These are phyloP conservation scores for Pseudorhombus dupliciocellatus DNA, from an alignment of 2,113 vertebrate genomes.

Conservation along the genomic window DNA sequence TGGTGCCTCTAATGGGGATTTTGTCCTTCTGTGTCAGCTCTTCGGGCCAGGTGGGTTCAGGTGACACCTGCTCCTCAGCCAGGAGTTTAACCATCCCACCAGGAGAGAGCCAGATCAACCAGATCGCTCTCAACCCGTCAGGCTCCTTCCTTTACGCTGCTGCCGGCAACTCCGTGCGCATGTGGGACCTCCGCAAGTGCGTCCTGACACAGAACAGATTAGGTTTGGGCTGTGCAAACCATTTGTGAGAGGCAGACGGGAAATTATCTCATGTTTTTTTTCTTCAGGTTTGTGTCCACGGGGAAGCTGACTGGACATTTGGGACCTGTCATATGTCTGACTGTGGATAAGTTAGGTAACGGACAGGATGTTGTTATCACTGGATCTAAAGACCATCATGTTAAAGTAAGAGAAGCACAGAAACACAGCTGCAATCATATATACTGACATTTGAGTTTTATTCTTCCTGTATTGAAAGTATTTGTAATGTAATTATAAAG, in stretches of 20 bases:
- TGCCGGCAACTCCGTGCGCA: slow-evolving; percentile 92
- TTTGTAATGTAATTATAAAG: no score
- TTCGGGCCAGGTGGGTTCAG: slow-evolving; percentile 90
- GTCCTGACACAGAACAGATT: neutral
- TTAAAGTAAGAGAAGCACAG: slow-evolving; percentile 83
- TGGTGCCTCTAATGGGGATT: neutral
- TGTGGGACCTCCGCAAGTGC: slow-evolving; percentile 98
- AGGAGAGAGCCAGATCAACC: slow-evolving; percentile 97
- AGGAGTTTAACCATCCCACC: slow-evolving; percentile 88
- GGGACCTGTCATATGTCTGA: slow-evolving; percentile 94
- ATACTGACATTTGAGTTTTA: no score
- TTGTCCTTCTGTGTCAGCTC: slow-evolving; percentile 77
- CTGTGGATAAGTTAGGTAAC: slow-evolving; percentile 86
- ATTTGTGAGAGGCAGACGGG: neutral
- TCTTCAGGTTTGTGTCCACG: slow-evolving; percentile 91
- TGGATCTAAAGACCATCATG: slow-evolving; percentile 96
- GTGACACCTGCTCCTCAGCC: slow-evolving; percentile 85
- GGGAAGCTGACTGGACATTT: slow-evolving; percentile 95
- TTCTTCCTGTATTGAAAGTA: no score
- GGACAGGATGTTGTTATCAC: slow-evolving; percentile 96
- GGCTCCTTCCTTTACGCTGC: slow-evolving; percentile 95
- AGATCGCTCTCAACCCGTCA: slow-evolving; percentile 90
- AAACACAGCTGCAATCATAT: neutral
- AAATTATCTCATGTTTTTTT: neutral
- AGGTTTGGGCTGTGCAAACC: neutral